phyloP scores from a whole-genome alignment of 2,113 vertebrate genomes.

The Clinocottus analis region DNA sequence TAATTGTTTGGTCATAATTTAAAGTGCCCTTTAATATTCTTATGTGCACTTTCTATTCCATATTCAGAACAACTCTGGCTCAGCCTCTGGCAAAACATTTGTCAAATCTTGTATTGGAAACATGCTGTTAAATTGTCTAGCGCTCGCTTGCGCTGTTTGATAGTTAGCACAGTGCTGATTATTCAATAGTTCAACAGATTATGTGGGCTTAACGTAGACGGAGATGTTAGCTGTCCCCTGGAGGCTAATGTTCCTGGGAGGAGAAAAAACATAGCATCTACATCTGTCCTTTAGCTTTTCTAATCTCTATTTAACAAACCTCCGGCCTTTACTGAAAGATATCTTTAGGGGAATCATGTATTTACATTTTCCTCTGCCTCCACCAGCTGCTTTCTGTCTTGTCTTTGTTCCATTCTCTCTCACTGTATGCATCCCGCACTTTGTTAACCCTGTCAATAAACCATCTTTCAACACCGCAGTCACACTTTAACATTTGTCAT shows the following conservation, averaged over 20 bases:
- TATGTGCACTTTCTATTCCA: not conserved
- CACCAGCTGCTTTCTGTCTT: constrained; percentile 68
- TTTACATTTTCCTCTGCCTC: constrained; percentile 62
- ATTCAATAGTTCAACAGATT: constrained; percentile 52
- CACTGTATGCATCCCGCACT: constrained; percentile 22
- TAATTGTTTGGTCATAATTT: constrained; percentile 17
- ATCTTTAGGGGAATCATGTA: constrained; percentile 47
- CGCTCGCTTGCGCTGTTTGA: constrained; percentile 18
- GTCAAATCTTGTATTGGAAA: constrained; percentile 37
- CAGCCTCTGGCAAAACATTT: constrained; percentile 27
- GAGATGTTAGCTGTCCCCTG: constrained; percentile 40
- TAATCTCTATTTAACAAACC: constrained; percentile 53
- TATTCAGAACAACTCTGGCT: constrained; percentile 1
- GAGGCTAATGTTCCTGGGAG: constrained; percentile 51
- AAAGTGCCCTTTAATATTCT: constrained; percentile 24
- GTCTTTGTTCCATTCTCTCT: constrained; percentile 7
- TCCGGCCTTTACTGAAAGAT: constrained; percentile 19
- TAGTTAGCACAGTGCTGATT: constrained; percentile 28
- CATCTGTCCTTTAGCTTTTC: constrained; percentile 57
- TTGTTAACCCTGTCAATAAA: constrained; percentile 57
- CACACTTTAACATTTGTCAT: constrained; percentile 65
- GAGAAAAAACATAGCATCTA: constrained; percentile 37
- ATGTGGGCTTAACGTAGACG: constrained; percentile 40
- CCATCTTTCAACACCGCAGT: constrained; percentile 52
- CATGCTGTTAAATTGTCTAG: constrained; percentile 32